Conservation (phyloP, 2,888 invertebrate genomes). For the Lasioglossum calceatum region DNA sequence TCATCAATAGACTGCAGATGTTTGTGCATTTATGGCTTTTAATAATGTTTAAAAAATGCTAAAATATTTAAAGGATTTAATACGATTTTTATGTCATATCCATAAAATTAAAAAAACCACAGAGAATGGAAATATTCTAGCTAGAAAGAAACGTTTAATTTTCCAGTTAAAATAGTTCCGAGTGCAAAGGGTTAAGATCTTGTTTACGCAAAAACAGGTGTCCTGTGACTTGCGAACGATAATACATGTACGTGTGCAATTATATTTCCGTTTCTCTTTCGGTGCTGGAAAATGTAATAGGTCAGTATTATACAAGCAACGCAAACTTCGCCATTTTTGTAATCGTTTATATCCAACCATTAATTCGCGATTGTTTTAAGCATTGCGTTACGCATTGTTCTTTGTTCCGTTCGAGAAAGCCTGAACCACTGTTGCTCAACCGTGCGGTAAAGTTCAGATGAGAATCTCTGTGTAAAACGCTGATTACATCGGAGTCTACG, state of each 20-base stretch:
- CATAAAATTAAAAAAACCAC: no score
- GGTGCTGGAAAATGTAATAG: background rate
- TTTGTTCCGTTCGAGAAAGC: background rate
- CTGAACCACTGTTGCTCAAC: background rate
- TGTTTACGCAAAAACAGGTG: no score
- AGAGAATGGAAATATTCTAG: no score
- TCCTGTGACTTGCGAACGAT: no score
- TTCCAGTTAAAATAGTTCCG: no score
- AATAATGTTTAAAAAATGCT: no score
- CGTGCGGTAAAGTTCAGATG: slow-evolving; percentile 27
- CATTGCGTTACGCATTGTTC: background rate
- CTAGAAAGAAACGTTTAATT: no score
- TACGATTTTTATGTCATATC: no score
- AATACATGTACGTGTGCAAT: no score
- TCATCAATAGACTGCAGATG: no score
- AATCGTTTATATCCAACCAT: background rate
- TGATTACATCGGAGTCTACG: slow-evolving; percentile 20
- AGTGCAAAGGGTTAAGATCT: background rate
- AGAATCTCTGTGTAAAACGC: slow-evolving; percentile 26
- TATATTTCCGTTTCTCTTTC: background rate
- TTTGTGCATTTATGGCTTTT: no score
- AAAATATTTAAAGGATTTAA: no score
- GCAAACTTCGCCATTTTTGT: background rate
- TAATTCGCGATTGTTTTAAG: background rate
- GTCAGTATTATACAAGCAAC: background rate